A percentile compares a stretch with the other conserved stretches of the same genome.
These are phyloP conservation scores for Magallana nippona DNA, from an alignment of 2,888 invertebrate genomes.

Conservation along the genomic window DNA sequence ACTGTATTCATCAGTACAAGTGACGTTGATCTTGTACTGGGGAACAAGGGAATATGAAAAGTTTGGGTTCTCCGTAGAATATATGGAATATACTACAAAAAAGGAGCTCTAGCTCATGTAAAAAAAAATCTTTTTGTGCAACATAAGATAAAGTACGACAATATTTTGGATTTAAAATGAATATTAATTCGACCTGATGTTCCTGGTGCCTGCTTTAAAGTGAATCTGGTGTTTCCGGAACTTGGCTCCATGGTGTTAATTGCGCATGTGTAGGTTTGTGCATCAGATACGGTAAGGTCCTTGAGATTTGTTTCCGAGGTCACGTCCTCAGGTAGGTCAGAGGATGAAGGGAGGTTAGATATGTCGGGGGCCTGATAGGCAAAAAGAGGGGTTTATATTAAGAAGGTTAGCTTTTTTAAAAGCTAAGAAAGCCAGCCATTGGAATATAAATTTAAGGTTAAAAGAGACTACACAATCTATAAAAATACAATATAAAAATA, in stretches of 20 bases:
- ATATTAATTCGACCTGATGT: conserved; percentile 1
- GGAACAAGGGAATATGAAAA: neutral
- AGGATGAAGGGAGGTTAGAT: conserved; percentile 25
- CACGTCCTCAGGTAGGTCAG: conserved; percentile 24
- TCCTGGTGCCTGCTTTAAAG: conserved; percentile 40
- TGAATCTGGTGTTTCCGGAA: conserved; percentile 19
- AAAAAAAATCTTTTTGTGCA: no score
- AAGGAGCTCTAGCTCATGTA: neutral
- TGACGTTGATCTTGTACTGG: conserved; percentile 46
- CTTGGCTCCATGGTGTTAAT: neutral
- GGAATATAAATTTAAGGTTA: no score
- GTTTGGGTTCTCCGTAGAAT: conserved; percentile 13
- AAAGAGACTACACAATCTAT: no score
- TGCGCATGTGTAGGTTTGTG: conserved; percentile 39
- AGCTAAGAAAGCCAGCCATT: no score
- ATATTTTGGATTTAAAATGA: neutral
- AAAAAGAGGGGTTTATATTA: neutral
- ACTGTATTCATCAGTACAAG: conserved; percentile 53
- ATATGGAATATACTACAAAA: conserved; percentile 26
- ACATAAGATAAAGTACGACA: no score
- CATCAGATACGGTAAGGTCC: conserved; percentile 41
- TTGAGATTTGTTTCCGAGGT: conserved; percentile 17
- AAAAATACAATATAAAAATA: no score
- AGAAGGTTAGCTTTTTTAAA: no score
- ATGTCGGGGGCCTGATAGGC: conserved; percentile 39